These are phyloP conservation scores for Hydrozoanthus tunicans DNA, from an alignment of 64 coral and sea anemone genomes.

Conservation along the genomic window DNA sequence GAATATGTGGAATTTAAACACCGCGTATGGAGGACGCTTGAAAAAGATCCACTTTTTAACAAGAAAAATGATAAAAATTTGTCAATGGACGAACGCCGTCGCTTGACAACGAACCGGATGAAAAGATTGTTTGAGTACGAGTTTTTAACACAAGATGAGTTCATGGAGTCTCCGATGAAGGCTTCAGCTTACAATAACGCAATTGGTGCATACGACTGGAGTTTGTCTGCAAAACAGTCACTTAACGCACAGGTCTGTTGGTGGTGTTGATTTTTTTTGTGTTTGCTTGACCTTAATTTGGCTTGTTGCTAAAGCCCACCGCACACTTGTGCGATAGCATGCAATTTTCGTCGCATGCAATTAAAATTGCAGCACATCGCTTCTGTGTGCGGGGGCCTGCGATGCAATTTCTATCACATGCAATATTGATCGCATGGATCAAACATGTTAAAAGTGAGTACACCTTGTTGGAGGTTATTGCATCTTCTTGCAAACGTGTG, in stretches of 20 bases:
- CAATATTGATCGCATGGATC: too few relatives aligned
- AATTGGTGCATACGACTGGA: conserved; percentile 81
- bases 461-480: too few relatives aligned
- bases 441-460: too few relatives aligned
- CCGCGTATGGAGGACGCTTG: conserved; percentile 72
- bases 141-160: conserved; percentile 77
- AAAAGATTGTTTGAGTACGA: conserved; percentile 76
- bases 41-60: conserved; percentile 87
- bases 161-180: conserved; percentile 66
- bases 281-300: not conserved
- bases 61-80: conserved; percentile 58
- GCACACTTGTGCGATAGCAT: too few relatives aligned
- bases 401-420: too few relatives aligned
- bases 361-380: too few relatives aligned
- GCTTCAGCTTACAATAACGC: conserved; percentile 53
- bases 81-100: conserved; percentile 64
- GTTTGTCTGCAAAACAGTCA: conserved; percentile 55
- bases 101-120: conserved; percentile 64
- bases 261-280: not conserved
- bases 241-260: conserved; percentile 61
- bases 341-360: too few relatives aligned
- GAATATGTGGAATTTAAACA: conserved; percentile 81
- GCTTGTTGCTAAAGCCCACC: too few relatives aligned
- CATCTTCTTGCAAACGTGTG: too few relatives aligned
- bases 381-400: too few relatives aligned